Conservation (phyloP, 23 tunicate species). For the Ciona savignyi region DNA sequence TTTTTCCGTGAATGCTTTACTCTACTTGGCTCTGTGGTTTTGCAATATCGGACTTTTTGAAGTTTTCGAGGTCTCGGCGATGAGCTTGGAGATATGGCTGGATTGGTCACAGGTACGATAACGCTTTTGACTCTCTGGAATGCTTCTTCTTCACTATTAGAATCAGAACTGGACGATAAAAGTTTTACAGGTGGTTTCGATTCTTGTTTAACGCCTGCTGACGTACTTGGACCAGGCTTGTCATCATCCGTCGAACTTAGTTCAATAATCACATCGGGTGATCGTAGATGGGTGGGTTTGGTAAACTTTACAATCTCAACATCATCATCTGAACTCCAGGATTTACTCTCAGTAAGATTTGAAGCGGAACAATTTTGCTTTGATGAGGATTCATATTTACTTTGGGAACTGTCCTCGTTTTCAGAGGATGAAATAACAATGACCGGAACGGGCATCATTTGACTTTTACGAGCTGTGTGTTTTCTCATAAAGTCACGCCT, state of each 20-base stretch:
- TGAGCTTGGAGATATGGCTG: not conserved
- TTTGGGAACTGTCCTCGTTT: not conserved
- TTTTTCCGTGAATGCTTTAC: too few relatives aligned
- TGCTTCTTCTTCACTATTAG: not conserved
- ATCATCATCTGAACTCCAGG: not conserved
- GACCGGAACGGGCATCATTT: not conserved
- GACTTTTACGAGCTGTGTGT: not conserved
- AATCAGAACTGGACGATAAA: not conserved
- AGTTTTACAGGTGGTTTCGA: not conserved
- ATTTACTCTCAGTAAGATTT: not conserved
- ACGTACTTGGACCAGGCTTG: constrained; percentile 62
- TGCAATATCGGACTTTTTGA: not conserved
- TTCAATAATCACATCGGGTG: constrained; percentile 64
- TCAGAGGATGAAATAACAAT: not conserved
- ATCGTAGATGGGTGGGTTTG: constrained; percentile 67
- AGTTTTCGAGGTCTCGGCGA: not conserved
- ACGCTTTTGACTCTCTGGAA: not conserved
- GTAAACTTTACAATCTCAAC: constrained; percentile 14
- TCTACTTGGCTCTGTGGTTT: too few relatives aligned
- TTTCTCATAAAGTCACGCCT: not conserved
- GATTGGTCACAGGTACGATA: not conserved
- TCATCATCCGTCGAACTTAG: constrained; percentile 44
- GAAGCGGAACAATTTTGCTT: not conserved
- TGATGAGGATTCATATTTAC: not conserved
- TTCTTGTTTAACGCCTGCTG: not conserved